Percentiles rank a stretch among this genome's conserved stretches.
Evolutionary conservation across 2,113 vertebrate genomes (phyloP).

Genomic region (Caracal caracal): DNA sequence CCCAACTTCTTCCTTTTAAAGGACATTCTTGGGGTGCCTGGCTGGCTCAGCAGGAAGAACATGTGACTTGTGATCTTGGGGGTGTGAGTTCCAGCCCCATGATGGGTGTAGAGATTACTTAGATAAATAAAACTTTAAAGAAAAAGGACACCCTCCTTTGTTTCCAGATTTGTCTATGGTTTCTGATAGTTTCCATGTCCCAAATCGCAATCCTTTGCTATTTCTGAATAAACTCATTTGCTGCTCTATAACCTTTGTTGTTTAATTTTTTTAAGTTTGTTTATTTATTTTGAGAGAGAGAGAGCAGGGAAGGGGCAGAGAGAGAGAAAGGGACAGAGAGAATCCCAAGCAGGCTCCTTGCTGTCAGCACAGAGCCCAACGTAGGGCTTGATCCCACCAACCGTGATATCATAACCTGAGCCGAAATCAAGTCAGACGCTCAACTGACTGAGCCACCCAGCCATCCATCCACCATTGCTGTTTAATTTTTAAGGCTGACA

Average conservation of each 20-base stretch:
- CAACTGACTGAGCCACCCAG: no score
- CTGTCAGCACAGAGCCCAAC: no score
- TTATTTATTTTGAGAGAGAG: no score
- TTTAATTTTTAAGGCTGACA: not conserved
- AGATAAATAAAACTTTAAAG: not conserved
- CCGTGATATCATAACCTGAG: no score
- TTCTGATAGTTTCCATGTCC: not conserved
- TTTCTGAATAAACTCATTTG: not conserved
- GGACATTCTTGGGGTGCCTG: not conserved
- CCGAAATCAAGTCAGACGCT: no score
- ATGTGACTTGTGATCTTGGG: not conserved
- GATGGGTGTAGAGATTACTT: not conserved
- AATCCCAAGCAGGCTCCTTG: no score
- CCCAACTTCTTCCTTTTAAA: not conserved
- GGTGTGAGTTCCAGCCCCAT: not conserved
- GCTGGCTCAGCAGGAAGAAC: not conserved
- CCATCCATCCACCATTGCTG: not conserved
- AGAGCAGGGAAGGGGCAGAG: no score
- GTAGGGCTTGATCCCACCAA: no score
- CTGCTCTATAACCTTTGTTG: not conserved
- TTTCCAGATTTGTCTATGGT: not conserved
- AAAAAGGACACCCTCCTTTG: not conserved
- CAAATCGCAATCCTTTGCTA: not conserved
- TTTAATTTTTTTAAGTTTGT: not conserved
- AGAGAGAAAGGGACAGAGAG: no score